Evolutionary conservation across 2,113 vertebrate genomes (phyloP).

Genomic region (Sander lucioperca): DNA sequence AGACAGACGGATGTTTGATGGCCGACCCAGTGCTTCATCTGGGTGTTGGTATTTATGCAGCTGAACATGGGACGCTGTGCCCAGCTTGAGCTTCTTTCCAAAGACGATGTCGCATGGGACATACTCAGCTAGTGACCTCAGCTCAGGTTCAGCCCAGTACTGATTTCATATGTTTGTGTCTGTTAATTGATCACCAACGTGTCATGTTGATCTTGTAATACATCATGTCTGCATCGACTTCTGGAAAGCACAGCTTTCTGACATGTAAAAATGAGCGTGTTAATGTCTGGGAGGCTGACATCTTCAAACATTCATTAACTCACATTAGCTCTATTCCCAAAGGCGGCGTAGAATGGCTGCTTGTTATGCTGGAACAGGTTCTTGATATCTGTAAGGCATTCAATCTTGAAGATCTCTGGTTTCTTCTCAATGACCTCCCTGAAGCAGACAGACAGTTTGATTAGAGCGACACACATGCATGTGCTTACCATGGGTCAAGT

Average conservation of each 20-base stretch:
- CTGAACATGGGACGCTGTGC: constrained; percentile 70
- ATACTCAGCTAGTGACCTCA: constrained; percentile 53
- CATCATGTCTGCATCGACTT: constrained; percentile 26
- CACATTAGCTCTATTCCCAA: constrained; percentile 95
- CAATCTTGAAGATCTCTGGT: constrained; percentile 98
- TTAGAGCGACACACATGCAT: constrained; percentile 24
- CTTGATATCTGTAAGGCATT: constrained; percentile 98
- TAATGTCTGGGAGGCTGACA: constrained; percentile 50
- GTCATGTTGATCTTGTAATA: constrained; percentile 23
- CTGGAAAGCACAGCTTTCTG: constrained; percentile 29
- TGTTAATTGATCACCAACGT: constrained; percentile 46
- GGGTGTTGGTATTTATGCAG: constrained; percentile 72
- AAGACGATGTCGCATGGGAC: constrained; percentile 50
- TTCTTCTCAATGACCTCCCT: constrained; percentile 99
- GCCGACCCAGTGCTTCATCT: constrained; percentile 27
- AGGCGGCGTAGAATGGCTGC: constrained; percentile 97
- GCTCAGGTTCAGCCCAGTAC: constrained; percentile 56
- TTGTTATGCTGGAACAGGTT: constrained; percentile 93
- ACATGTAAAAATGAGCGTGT: constrained; percentile 20
- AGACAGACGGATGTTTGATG: constrained; percentile 33
- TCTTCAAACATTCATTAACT: constrained; percentile 73
- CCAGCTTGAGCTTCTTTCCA: constrained; percentile 48
- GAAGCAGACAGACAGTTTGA: constrained; percentile 50
- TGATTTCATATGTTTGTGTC: constrained; percentile 61
- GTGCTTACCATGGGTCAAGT: constrained; percentile 4